These are phyloP conservation scores for Tortricodes alternella DNA, from an alignment of 2,888 invertebrate genomes.

Conservation along the genomic window DNA sequence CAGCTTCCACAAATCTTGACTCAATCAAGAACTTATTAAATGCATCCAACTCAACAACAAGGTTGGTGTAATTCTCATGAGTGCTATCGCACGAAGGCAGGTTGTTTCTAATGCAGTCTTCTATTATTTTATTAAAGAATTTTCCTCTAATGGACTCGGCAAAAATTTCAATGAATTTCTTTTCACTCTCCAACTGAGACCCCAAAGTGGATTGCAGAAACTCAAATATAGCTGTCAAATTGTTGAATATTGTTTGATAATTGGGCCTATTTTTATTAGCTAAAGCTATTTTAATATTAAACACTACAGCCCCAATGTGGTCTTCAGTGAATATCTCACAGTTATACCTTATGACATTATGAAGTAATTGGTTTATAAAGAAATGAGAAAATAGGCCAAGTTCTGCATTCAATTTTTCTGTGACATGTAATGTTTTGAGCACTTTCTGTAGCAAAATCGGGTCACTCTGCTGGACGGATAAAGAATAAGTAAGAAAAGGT, in stretches of 20 bases:
- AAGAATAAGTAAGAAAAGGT: constrained; percentile 59
- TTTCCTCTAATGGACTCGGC: constrained; percentile 63
- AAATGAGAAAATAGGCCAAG: constrained; percentile 71
- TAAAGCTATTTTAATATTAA: constrained; percentile 68
- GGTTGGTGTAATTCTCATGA: constrained; percentile 66
- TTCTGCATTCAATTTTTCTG: constrained; percentile 69
- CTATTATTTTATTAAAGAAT: constrained; percentile 72
- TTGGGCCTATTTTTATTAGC: constrained; percentile 61
- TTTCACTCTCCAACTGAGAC: constrained; percentile 62
- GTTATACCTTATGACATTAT: constrained; percentile 68
- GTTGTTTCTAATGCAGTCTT: constrained; percentile 70
- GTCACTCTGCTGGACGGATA: constrained; percentile 72
- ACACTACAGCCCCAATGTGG: constrained; percentile 66
- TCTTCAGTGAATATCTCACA: constrained; percentile 75
- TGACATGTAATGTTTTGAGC: constrained; percentile 64
- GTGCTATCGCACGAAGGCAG: constrained; percentile 70
- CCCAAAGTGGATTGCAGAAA: constrained; percentile 72
- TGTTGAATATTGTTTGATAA: constrained; percentile 71
- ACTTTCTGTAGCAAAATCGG: constrained; percentile 62
- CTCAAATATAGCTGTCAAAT: constrained; percentile 74
- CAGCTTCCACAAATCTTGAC: constrained; percentile 66
- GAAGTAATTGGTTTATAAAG: constrained; percentile 65
- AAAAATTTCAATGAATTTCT: constrained; percentile 69
- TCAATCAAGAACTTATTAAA: constrained; percentile 76
- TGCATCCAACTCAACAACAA: constrained; percentile 67